These are phyloP conservation scores for Pachypeltis micranthus DNA, from an alignment of 1,140 invertebrate species.

Conservation along the genomic window DNA sequence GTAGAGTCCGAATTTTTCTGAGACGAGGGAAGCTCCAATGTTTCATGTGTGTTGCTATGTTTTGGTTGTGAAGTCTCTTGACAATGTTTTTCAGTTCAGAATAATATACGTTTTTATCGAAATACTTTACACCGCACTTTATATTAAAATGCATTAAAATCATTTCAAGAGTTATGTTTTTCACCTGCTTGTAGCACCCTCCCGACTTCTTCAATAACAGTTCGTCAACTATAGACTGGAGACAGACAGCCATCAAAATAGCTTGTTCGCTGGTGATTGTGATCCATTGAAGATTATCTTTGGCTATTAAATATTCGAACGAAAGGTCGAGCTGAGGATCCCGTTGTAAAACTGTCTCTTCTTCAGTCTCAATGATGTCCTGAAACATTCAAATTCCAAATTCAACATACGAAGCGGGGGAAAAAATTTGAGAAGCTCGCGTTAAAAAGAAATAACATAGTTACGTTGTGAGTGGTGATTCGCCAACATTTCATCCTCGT, in stretches of 20 bases:
- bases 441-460: constrained; percentile 27
- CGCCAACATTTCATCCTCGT: constrained; percentile 93
- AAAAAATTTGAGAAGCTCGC: no score
- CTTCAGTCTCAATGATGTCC: constrained; percentile 17
- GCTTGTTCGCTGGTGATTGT: constrained; percentile 80
- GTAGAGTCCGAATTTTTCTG: no score
- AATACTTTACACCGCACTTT: constrained; percentile 23
- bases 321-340: constrained; percentile 59
- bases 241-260: constrained; percentile 86
- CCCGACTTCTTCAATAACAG: constrained; percentile 69
- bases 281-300: constrained; percentile 85
- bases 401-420: no score
- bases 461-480: constrained; percentile 77
- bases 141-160: constrained; percentile 13
- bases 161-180: constrained; percentile 24
- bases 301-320: constrained; percentile 91
- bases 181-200: constrained; percentile 34
- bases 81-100: no score
- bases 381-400: constrained; percentile 12
- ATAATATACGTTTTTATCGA: constrained; percentile 13
- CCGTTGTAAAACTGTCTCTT: constrained; percentile 15
- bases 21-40: no score
- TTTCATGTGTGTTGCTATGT: no score
- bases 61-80: no score
- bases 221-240: constrained; percentile 92